phyloP scores from a whole-genome alignment of 2,888 invertebrate species.

The Acanthoscelides obtectus region DNA sequence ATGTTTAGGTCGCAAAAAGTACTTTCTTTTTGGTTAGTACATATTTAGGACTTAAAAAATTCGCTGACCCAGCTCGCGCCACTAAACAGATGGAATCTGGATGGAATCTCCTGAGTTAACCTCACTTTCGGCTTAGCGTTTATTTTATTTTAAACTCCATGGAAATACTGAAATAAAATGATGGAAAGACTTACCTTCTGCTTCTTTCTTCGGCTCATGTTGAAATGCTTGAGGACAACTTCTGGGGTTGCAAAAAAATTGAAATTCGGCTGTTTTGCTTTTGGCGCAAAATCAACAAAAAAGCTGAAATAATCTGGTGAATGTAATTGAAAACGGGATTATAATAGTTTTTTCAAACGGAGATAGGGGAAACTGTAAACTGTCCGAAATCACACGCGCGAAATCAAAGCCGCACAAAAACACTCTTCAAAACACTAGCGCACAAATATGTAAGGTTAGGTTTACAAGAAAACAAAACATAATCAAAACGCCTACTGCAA shows the following conservation, averaged over 20 bases:
- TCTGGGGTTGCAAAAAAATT: background rate
- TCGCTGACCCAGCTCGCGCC: no score
- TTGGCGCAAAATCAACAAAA: background rate
- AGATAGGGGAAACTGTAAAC: background rate
- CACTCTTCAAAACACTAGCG: background rate
- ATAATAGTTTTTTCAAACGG: background rate
- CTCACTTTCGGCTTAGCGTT: background rate
- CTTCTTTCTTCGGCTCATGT: slow-evolving; percentile 4
- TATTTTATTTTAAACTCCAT: background rate
- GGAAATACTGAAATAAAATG: background rate
- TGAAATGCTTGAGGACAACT: background rate
- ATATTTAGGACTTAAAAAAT: no score
- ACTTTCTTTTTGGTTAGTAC: no score
- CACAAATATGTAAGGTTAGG: background rate
- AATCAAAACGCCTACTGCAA: background rate
- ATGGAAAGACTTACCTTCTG: background rate
- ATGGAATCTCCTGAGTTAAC: background rate
- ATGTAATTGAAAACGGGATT: background rate
- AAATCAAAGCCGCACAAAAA: background rate
- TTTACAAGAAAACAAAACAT: background rate
- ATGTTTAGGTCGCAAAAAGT: no score
- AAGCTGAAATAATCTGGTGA: background rate
- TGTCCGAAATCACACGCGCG: background rate
- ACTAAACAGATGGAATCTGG: no score
- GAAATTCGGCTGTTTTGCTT: background rate